Percentiles rank a stretch among this genome's conserved stretches.
These are phyloP conservation scores for Delphinapterus leucas DNA, from an alignment of 2,113 vertebrate genomes.

Conservation along the genomic window DNA sequence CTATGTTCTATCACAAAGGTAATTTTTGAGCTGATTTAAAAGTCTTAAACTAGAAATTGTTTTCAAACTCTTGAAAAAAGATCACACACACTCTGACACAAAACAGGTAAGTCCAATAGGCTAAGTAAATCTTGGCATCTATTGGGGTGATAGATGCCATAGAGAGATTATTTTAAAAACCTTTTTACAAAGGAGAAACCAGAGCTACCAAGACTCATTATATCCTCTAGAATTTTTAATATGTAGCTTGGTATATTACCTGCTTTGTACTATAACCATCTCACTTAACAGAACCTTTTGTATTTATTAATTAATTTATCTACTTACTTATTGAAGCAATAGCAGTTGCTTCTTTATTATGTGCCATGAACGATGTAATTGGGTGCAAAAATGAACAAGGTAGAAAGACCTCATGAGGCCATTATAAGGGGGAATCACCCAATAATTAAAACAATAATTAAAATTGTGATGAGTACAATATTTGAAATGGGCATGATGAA, in stretches of 20 bases:
- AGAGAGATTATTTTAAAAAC: not conserved
- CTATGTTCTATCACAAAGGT: not conserved
- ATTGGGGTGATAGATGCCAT: not conserved
- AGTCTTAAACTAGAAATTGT: not conserved
- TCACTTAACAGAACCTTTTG: not conserved
- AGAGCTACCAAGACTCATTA: not conserved
- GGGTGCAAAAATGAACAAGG: not conserved
- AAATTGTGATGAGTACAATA: not conserved
- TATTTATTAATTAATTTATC: not conserved
- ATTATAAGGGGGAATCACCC: not conserved
- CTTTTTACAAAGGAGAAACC: not conserved
- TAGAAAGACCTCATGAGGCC: not conserved
- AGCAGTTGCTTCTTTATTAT: not conserved
- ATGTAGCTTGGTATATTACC: not conserved
- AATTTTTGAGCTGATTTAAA: not conserved
- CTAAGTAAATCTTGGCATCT: not conserved
- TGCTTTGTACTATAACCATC: not conserved
- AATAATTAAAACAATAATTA: not conserved
- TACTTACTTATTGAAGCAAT: not conserved
- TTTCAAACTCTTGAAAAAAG: not conserved
- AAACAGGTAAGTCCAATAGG: not conserved
- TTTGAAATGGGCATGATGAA: not conserved
- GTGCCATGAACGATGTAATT: not conserved
- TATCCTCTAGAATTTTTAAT: not conserved
- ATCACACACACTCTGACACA: not conserved